Evolutionary conservation across 1,140 invertebrate genomes (phyloP), one percentile per base, ranked within the genome.

Genomic region (Cherax destructor): DNA sequence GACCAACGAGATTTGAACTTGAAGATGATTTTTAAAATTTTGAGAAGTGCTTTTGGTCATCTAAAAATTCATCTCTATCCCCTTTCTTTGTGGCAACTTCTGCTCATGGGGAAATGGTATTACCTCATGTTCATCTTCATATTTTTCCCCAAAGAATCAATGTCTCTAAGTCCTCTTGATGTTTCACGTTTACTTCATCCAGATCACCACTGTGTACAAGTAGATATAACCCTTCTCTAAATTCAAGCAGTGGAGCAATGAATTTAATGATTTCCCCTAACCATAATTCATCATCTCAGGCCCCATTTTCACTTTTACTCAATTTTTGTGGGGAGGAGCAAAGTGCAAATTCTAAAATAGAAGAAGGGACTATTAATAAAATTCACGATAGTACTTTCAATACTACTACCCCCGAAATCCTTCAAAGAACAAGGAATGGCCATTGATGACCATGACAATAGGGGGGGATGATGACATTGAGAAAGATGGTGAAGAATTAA

Each of bases 1-100:
- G 90, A 74, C 90, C 90, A 56, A 91, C 90, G 76, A 86, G 90
- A 59, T 91, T 91, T 76, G 84, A 91, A 76, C 85, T 91, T n/a
- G 90, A 91, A 72, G 90, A 91, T 10, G 90, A 91, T n/a, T 52
- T 83, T 2, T 83, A 91, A 72, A 84, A 91, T 50, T 24, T 78
- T 76, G 4, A 16, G 61, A 47, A 85, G 69, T 50, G 84, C 84
- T 11, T 61, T 47, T 91, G 84, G 85, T 79, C 69, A 10, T 83
- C 84, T 11, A 83, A 81, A 83, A 49, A 4, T 77, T 87, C 90
- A 50, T 21, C 84, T 7, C 10, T 80, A 21, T 61, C 85, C 18
- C 65, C 78, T 87, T 30, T 30, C 3, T 30, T 74, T 30, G 24
- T 11, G 9, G 41, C 49, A 18, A 72, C 21, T 50, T 24, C 10